These are phyloP conservation scores for Phrynocephalus guinanensis DNA, from an alignment of 2,797 vertebrate species.

Conservation along the genomic window DNA sequence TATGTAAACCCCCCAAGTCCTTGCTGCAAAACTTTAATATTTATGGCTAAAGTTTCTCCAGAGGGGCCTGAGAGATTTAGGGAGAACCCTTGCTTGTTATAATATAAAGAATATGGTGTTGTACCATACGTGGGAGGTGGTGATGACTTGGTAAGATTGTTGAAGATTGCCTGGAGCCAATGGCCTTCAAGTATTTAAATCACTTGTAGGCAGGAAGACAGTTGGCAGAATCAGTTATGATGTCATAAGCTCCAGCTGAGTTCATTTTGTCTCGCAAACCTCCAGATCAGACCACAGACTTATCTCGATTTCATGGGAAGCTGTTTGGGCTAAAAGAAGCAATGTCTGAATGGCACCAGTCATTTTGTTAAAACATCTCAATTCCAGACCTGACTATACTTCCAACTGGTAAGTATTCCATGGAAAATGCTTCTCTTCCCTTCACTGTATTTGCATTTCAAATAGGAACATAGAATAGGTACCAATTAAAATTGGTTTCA, in stretches of 20 bases:
- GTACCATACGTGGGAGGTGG: neutral
- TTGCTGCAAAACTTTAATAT: too few species aligned
- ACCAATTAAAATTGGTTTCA: neutral
- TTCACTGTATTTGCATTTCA: neutral
- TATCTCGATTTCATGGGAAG: neutral
- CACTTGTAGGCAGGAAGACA: neutral
- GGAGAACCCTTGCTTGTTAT: neutral
- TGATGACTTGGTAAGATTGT: neutral
- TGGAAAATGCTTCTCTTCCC: neutral
- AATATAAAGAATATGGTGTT: neutral
- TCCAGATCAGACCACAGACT: neutral
- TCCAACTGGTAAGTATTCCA: neutral
- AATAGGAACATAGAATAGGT: neutral
- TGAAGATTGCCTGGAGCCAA: neutral
- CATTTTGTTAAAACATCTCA: neutral
- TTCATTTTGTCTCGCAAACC: neutral
- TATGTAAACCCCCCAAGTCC: too few species aligned
- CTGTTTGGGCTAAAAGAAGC: neutral
- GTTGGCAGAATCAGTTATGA: conserved; percentile 4
- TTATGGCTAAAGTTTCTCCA: neutral
- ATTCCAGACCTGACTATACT: neutral
- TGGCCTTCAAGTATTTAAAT: neutral
- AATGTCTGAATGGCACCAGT: neutral
- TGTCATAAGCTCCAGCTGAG: neutral
- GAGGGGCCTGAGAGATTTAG: neutral